Conservation (phyloP, 2,113 vertebrate species). For the Megalops atlanticus region DNA sequence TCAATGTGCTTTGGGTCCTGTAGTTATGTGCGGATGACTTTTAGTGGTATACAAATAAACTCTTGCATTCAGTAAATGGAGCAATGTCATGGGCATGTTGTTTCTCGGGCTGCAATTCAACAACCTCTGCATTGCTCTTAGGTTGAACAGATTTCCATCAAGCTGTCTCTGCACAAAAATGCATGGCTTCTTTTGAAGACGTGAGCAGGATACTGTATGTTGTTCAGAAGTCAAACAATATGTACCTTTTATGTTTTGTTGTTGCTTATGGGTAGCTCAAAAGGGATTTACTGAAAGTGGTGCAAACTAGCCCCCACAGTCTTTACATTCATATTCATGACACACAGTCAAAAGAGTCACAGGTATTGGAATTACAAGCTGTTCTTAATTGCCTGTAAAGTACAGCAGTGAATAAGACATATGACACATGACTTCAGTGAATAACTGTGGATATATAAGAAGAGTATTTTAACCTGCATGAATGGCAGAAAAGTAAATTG, state of each 20-base stretch:
- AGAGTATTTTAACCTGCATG: neutral
- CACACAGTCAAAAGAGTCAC: neutral
- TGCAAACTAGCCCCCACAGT: too few relatives aligned
- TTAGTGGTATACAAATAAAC: neutral
- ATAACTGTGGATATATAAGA: neutral
- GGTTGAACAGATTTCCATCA: too few relatives aligned
- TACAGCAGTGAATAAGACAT: neutral
- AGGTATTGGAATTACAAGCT: neutral
- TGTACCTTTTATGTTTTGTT: too few relatives aligned
- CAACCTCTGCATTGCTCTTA: too few relatives aligned
- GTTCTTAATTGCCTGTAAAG: neutral
- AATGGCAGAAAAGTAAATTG: neutral
- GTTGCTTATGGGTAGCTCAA: too few relatives aligned
- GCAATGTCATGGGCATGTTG: neutral
- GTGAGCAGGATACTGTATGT: too few relatives aligned
- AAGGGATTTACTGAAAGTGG: too few relatives aligned
- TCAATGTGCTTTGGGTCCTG: neutral
- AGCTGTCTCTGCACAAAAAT: too few relatives aligned
- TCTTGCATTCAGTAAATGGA: neutral
- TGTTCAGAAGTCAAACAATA: neutral
- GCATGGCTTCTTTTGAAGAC: too few relatives aligned
- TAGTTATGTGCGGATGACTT: neutral
- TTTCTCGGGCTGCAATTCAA: too few relatives aligned
- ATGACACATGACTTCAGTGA: too few relatives aligned
- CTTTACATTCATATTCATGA: too few relatives aligned